phyloP scores from a whole-genome alignment of 1,140 invertebrate species.

The Arctopsyche grandis region DNA sequence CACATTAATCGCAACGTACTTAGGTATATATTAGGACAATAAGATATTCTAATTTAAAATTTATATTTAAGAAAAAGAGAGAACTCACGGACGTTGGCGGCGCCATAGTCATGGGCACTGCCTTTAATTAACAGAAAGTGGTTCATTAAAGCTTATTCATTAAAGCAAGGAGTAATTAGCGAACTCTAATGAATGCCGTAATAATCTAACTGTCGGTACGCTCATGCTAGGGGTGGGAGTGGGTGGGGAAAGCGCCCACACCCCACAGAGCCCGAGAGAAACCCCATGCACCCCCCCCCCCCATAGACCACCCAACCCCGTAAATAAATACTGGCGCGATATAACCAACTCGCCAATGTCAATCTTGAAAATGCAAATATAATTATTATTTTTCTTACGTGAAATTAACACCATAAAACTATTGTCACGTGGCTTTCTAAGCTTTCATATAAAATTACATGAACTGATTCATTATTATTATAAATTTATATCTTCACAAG shows the following conservation, averaged over 20 bases:
- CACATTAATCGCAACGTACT: too few species aligned
- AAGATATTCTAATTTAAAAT: too few species aligned
- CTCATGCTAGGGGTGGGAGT: conserved; percentile 35
- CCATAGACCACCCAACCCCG: background rate
- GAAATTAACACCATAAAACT: too few species aligned
- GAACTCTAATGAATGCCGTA: conserved; percentile 81
- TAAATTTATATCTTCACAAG: too few species aligned
- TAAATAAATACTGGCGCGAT: conserved; percentile 1
- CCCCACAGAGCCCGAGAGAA: background rate
- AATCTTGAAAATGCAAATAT: background rate
- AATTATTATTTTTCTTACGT: too few species aligned
- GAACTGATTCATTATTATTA: too few species aligned
- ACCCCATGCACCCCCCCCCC: background rate
- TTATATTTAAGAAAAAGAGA: background rate
- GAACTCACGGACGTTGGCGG: conserved; percentile 50
- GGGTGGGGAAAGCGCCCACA: background rate
- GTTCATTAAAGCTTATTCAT: conserved; percentile 88
- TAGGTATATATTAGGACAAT: too few species aligned
- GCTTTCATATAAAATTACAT: too few species aligned
- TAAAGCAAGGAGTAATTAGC: conserved; percentile 87
- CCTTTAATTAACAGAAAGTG: conserved; percentile 88
- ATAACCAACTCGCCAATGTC: background rate
- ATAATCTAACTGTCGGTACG: conserved; percentile 68
- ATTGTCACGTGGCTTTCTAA: too few species aligned
- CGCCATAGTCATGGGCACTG: conserved; percentile 63